Conservation (phyloP, 2,797 vertebrate genomes). For the Amblyraja radiata region DNA sequence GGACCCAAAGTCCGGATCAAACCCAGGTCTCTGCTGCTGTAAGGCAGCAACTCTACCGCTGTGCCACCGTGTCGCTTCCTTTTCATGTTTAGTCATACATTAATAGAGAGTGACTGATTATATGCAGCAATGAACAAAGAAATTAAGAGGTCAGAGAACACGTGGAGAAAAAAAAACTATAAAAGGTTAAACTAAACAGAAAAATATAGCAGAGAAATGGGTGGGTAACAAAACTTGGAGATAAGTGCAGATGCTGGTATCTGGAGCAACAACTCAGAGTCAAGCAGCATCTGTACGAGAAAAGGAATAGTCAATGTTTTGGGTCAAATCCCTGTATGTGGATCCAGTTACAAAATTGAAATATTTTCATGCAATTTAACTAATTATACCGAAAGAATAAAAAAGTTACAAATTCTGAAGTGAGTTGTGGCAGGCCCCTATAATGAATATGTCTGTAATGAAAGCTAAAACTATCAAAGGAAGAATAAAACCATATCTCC, state of each 20-base stretch:
- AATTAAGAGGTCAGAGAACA: not conserved
- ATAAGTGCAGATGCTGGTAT: no score
- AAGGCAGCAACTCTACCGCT: no score
- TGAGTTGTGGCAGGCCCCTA: not conserved
- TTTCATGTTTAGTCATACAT: no score
- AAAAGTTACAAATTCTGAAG: not conserved
- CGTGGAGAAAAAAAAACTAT: not conserved
- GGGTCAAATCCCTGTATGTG: no score
- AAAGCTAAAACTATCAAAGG: not conserved
- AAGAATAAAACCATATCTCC: not conserved
- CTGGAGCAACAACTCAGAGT: no score
- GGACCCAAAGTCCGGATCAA: no score
- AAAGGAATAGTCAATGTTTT: no score
- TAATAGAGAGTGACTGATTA: not conserved
- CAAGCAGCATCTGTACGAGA: no score
- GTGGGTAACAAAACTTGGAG: not conserved
- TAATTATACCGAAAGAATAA: not conserved
- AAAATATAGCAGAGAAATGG: not conserved
- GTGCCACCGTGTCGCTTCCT: no score
- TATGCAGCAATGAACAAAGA: not conserved
- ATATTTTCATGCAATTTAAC: not conserved
- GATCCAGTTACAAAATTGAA: no score
- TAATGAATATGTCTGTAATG: not conserved
- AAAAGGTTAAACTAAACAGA: not conserved
- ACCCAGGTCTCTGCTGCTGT: no score